Evolutionary conservation across 2,113 vertebrate genomes (phyloP).

Genomic region (Pygoscelis antarcticus): DNA sequence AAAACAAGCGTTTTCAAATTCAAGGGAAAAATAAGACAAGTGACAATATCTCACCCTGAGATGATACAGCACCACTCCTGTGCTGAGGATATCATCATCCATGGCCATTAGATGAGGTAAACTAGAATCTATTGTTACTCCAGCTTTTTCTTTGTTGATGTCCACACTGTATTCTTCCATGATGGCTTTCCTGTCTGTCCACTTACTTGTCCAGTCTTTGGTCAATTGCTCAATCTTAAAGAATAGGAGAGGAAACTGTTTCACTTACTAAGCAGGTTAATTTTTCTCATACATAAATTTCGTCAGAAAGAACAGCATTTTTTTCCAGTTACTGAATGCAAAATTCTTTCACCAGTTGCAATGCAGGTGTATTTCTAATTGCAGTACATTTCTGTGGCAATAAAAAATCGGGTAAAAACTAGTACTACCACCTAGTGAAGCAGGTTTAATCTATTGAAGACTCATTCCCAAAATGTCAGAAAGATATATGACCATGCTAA

Average conservation of each 20-base stretch:
- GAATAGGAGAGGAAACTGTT: background rate
- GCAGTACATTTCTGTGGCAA: background rate
- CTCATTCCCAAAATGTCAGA: background rate
- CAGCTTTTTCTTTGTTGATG: constrained; percentile 86
- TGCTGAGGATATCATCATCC: constrained; percentile 92
- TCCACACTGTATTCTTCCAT: constrained; percentile 91
- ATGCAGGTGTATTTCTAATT: background rate
- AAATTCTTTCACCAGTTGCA: background rate
- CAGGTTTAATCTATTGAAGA: background rate
- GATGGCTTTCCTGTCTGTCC: constrained; percentile 87
- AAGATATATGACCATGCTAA: background rate
- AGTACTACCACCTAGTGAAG: background rate
- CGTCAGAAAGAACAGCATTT: background rate
- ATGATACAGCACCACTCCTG: constrained; percentile 91
- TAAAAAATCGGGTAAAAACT: background rate
- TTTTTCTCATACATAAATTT: background rate
- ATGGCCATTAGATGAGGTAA: constrained; percentile 90
- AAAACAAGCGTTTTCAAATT: background rate
- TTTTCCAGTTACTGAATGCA: background rate
- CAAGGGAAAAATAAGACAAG: background rate
- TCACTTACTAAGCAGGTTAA: background rate
- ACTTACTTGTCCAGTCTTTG: constrained; percentile 90
- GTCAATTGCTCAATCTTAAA: constrained; percentile 90
- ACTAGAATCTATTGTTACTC: constrained; percentile 88
- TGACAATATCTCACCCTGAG: constrained; percentile 84